Base-by-base conservation (phyloP, 2,888 invertebrate genomes). In the Erebia aethiops region DNA sequence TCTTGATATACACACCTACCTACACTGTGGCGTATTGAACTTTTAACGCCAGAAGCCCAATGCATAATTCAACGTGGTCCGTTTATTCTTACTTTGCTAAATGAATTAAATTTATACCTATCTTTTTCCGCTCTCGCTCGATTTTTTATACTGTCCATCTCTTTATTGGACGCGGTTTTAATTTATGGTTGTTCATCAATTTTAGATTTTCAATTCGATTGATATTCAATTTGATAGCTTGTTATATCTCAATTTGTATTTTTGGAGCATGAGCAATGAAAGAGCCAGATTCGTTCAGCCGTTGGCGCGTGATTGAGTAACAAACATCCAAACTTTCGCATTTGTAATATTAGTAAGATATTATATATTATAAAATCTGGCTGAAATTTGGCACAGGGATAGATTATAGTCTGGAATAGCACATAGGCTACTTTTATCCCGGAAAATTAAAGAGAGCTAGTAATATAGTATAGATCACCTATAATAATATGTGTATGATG, bases 51-150 rank as follows among this genome's bases (percentile, higher is more conserved):
- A 56, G 56, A 18, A 63, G 57, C 54, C 65, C 74, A 70, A 72
- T 82, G 79, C 79, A 82, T 82, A 77, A 82, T 82, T 82, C 82
- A 82, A 69, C 61, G 67, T 21, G 18, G 72, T 67, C 77, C 75
- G 78, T 77, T 78, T 77, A 78, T 78, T 78, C 74, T 79, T 77
- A 79, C 79, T 79, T 75, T 74, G 71, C 78, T 81, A 81, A 82
- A 82, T 82, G 81, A 82, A 82, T 81, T 79, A 79, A 79, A 79
- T 79, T 77, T 66, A n/a, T 67, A 77, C 78, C 74, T 77, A 77
- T 77, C 73, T 76, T 69, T 75, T 77, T 75, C 49, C 67, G 13
- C 49, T 71, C 69, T 64, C 61, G 56, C 56, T 49, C 60, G 57
- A 70, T 73, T 71, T 73, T 72, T 72, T 74, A 72, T 61, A 21